Percentiles rank a stretch among this genome's conserved stretches.
Conservation (phyloP, 2,797 vertebrate species). For the Mormyrops boulengeri region DNA sequence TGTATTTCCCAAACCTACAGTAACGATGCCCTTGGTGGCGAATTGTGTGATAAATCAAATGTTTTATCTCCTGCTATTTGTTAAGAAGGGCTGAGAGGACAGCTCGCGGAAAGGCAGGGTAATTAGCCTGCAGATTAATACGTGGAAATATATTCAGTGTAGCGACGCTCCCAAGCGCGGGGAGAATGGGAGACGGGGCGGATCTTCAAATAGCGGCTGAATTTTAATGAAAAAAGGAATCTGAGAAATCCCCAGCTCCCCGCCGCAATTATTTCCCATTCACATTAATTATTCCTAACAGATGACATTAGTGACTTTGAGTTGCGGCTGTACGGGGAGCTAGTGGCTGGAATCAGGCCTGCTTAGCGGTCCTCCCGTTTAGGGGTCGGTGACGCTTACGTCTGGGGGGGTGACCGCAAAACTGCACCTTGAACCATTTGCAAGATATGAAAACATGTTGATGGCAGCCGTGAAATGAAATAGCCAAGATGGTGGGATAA, state of each 20-base stretch:
- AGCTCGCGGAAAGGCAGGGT: constrained; percentile 53
- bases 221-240: constrained; percentile 63
- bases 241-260: constrained; percentile 75
- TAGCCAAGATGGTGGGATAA: background rate
- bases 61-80: constrained; percentile 61
- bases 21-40: constrained; percentile 32
- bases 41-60: constrained; percentile 52
- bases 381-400: constrained; percentile 21
- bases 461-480: background rate
- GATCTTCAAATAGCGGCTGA: constrained; percentile 58
- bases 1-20: constrained; percentile 30
- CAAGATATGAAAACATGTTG: background rate
- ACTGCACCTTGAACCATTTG: constrained; percentile 49
- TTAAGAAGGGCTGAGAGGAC: constrained; percentile 62
- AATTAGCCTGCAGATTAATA: constrained; percentile 70
- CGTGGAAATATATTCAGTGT: constrained; percentile 59
- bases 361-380: constrained; percentile 20
- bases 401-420: constrained; percentile 47
- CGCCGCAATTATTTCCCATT: constrained; percentile 86
- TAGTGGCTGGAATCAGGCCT: constrained; percentile 54
- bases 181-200: constrained; percentile 56
- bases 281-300: constrained; percentile 74
- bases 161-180: constrained; percentile 53
- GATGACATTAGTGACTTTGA: constrained; percentile 87
- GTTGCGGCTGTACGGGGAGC: constrained; percentile 59